A percentile compares a stretch with the other conserved stretches of the same genome.
Evolutionary conservation across 2,888 invertebrate genomes (phyloP).

Genomic region (Acrobasis repandana): DNA sequence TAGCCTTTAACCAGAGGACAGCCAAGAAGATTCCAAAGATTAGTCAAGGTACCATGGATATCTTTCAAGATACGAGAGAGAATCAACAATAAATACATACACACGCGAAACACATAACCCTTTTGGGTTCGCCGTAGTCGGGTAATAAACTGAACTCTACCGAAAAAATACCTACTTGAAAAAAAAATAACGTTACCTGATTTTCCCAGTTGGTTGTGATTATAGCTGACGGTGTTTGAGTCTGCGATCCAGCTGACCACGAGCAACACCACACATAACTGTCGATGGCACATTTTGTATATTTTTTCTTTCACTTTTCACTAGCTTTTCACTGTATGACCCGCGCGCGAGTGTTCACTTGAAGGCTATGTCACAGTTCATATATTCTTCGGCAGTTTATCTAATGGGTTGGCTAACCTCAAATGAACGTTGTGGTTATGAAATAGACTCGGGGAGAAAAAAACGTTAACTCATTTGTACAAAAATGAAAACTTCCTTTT

Average conservation of each 20-base stretch:
- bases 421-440: conserved; percentile 7
- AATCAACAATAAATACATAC: too few relatives aligned
- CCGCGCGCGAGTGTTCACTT: neutral
- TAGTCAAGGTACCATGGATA: too few relatives aligned
- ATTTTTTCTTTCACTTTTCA: conserved; percentile 28
- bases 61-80: too few relatives aligned
- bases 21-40: too few relatives aligned
- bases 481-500: conserved; percentile 11
- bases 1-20: too few relatives aligned
- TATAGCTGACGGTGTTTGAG: conserved; percentile 61
- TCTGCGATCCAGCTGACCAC: conserved; percentile 63
- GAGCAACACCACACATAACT: conserved; percentile 53
- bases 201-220: conserved; percentile 49
- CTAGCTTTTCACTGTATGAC: neutral
- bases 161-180: neutral
- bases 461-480: neutral
- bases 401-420: conserved; percentile 13
- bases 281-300: conserved; percentile 59
- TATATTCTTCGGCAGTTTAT: conserved; percentile 11
- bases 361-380: conserved; percentile 11
- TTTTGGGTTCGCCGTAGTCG: too few relatives aligned
- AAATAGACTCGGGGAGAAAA: conserved; percentile 1
- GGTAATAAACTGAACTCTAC: too few relatives aligned
- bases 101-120: too few relatives aligned
- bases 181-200: conserved; percentile 50